These are phyloP conservation scores for Sthenelais limicola DNA, from an alignment of 2,888 invertebrate genomes.

Conservation along the genomic window DNA sequence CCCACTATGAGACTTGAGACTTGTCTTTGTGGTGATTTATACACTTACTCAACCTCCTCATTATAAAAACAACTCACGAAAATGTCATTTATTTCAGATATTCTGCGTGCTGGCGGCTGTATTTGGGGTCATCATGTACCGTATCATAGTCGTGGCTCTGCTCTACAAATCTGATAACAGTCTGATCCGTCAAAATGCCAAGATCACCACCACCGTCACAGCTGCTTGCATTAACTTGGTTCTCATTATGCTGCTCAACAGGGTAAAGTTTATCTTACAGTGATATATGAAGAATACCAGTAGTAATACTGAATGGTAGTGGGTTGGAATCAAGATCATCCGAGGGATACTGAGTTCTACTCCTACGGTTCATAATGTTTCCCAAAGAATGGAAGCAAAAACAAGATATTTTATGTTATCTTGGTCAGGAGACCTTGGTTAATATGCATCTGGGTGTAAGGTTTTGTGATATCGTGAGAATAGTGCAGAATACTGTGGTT, in stretches of 20 bases:
- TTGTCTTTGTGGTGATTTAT: no score
- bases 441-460: no score
- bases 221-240: conserved; percentile 92
- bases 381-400: no score
- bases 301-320: background rate
- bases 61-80: no score
- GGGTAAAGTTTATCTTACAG: conserved; percentile 67
- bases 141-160: conserved; percentile 78
- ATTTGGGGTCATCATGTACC: conserved; percentile 94
- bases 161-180: conserved; percentile 58
- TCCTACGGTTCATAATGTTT: no score
- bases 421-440: no score
- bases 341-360: no score
- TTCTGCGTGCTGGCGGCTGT: conserved; percentile 89
- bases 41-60: no score
- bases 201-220: conserved; percentile 91
- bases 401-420: no score
- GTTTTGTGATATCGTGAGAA: no score
- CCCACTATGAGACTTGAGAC: no score
- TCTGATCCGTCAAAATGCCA: conserved; percentile 77
- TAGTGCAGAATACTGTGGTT: background rate
- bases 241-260: conserved; percentile 91
- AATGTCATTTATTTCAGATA: conserved; percentile 77
- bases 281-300: no score
- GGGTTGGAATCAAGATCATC: background rate